Percentiles rank a stretch among this genome's conserved stretches.
Evolutionary conservation across 1,140 invertebrate species (phyloP).

Genomic region (Drosophila tsacasi): DNA sequence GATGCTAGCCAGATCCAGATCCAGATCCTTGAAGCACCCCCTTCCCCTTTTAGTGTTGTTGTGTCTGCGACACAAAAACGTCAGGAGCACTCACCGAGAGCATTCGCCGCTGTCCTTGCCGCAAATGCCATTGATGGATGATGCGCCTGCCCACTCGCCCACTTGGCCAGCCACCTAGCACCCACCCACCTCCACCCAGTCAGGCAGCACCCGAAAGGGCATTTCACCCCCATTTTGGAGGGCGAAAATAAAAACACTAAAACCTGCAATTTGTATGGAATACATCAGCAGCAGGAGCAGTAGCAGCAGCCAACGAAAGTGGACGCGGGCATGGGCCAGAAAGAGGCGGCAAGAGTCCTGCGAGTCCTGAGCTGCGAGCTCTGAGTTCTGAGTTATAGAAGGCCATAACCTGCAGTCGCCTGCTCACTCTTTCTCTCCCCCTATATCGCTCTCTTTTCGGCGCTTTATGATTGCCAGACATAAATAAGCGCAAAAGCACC

Average conservation of each 20-base stretch:
- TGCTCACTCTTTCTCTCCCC: constrained; percentile 39
- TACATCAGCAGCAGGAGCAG: constrained; percentile 61
- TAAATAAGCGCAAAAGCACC: constrained; percentile 81
- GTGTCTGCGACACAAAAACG: constrained; percentile 72
- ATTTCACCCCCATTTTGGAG: constrained; percentile 32
- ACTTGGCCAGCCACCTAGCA: neutral
- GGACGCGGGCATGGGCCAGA: constrained; percentile 49
- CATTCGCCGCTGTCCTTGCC: constrained; percentile 64
- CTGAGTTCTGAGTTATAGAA: constrained; percentile 75
- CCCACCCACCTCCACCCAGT: neutral
- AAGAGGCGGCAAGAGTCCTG: constrained; percentile 63
- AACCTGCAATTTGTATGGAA: constrained; percentile 83
- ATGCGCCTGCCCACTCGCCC: constrained; percentile 64
- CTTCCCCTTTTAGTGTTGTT: constrained; percentile 17
- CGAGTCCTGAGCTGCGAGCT: constrained; percentile 16
- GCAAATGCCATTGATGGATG: constrained; percentile 83
- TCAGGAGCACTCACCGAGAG: constrained; percentile 65
- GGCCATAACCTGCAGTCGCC: constrained; percentile 77
- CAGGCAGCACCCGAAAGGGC: neutral
- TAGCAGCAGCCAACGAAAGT: constrained; percentile 39
- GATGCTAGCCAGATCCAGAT: constrained; percentile 31
- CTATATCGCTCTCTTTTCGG: constrained; percentile 41
- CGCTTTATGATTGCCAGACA: constrained; percentile 82
- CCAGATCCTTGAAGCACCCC: constrained; percentile 9
- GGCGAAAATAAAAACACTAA: constrained; percentile 76